Evolutionary conservation across 2,113 vertebrate genomes (phyloP), one percentile per base, ranked within the genome.

Genomic region (Apteryx mantelli): DNA sequence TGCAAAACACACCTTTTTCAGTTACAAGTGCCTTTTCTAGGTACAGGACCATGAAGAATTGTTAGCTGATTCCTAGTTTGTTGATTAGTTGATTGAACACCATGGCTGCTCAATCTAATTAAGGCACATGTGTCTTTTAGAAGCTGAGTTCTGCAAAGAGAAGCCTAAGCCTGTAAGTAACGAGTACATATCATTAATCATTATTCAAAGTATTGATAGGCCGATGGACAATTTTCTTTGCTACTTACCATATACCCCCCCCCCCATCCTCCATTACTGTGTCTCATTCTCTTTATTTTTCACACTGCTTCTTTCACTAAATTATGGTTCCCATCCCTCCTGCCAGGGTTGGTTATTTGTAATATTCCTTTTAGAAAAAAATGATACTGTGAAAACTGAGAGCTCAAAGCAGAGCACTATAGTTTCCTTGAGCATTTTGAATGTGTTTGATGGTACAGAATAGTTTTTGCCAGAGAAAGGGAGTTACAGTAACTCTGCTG

Each of bases 101-200:
- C 3, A 1, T 28, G 55, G 22, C 26, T 74, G 30, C 8, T 82
- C 17, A 53, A 12, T 5, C 71, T 7, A 44, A 18, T 75, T 58
- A 32, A 3, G 1, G 79, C 75, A 32, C 2, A 1, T 0, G 1
- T 80, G 15, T 13, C 7, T 63, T 87, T 74, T 42, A 36, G 3
- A 42, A 4, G 13, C 30, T 80, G 10, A n/a, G 0, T 44, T 81
- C 69, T 68, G 66, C 13, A 42, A 76, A 21, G 22, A 66, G 14
- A 83, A 70, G 1, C 9, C 50, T 22, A 19, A 70, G 25, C 20
- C 36, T 87, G 7, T 26, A 87, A 81, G 30, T 5, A 63, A 13
- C 18, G 77, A 77, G 79, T 55, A 32, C 0, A 0, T 81, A 61
- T 4, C 2, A 38, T 58, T n/a, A 58, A 26, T 84, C 22, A 68